These are phyloP conservation scores for Apolygus lucorum DNA, from an alignment of 1,140 invertebrate genomes.

Conservation along the genomic window DNA sequence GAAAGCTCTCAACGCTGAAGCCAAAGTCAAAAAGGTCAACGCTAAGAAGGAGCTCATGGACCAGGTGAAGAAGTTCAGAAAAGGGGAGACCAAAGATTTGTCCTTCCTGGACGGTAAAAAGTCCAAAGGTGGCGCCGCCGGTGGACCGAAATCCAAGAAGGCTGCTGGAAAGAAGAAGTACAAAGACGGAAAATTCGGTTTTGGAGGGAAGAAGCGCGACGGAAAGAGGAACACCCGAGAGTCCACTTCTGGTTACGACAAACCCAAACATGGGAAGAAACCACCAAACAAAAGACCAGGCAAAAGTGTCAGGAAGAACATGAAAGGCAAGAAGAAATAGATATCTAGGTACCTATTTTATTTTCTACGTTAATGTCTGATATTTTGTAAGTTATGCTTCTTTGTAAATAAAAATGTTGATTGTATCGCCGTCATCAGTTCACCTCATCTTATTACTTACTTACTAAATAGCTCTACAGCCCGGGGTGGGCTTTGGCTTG, in stretches of 20 bases:
- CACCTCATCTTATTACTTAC: too few species aligned
- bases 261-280: slow-evolving; percentile 36
- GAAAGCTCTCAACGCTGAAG: slow-evolving; percentile 80
- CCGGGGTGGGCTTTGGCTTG: too few species aligned
- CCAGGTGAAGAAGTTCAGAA: slow-evolving; percentile 74
- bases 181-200: slow-evolving; percentile 86
- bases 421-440: too few species aligned
- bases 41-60: slow-evolving; percentile 73
- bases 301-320: slow-evolving; percentile 50
- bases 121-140: neutral
- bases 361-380: too few species aligned
- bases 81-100: slow-evolving; percentile 66
- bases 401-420: too few species aligned
- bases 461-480: too few species aligned
- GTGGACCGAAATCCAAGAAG: slow-evolving; percentile 19
- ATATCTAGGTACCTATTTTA: too few species aligned
- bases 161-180: slow-evolving; percentile 50
- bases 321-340: slow-evolving; percentile 42
- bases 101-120: slow-evolving; percentile 67
- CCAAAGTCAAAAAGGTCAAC: slow-evolving; percentile 63
- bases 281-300: slow-evolving; percentile 44
- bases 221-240: slow-evolving; percentile 80
- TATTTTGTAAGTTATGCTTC: too few species aligned
- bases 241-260: slow-evolving; percentile 50
- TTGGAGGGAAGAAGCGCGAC: slow-evolving; percentile 90